These are phyloP conservation scores for Polydesmus complanatus DNA, from an alignment of 2,888 invertebrate species.

Conservation along the genomic window DNA sequence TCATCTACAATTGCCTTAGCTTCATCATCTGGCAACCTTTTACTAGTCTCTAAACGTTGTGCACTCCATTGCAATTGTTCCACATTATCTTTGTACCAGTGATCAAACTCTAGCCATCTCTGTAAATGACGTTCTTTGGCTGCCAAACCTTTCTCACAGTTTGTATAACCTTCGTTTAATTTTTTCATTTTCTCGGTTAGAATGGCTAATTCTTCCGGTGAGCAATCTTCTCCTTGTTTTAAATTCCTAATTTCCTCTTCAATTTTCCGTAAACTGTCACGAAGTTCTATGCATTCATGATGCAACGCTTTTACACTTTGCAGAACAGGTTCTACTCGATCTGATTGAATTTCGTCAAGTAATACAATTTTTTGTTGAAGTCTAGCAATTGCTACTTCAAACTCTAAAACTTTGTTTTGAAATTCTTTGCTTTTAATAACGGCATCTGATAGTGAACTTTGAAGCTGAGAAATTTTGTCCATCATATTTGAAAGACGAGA, in stretches of 20 bases:
- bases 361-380: constrained; percentile 55
- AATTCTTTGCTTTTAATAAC: constrained; percentile 59
- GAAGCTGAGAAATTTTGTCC: constrained; percentile 57
- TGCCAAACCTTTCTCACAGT: constrained; percentile 27
- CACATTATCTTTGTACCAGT: constrained; percentile 64
- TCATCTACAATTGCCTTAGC: constrained; percentile 5
- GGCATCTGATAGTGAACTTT: constrained; percentile 66
- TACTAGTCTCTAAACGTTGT: constrained; percentile 38
- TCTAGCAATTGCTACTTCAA: constrained; percentile 64
- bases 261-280: constrained; percentile 58
- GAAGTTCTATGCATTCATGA: constrained; percentile 73
- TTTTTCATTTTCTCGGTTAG: constrained; percentile 61
- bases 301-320: constrained; percentile 56
- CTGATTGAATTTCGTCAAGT: constrained; percentile 64
- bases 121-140: constrained; percentile 28
- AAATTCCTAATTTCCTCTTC: constrained; percentile 70
- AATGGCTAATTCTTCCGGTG: constrained; percentile 57
- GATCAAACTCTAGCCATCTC: constrained; percentile 64
- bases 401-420: constrained; percentile 58
- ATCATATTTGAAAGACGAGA: constrained; percentile 56
- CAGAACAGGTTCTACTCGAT: constrained; percentile 62
- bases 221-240: constrained; percentile 41
- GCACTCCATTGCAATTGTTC: constrained; percentile 49
- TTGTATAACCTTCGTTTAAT: constrained; percentile 59
- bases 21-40: constrained; percentile 28